phyloP scores from a whole-genome alignment of 2,797 vertebrate species.

The Nothura maculosa region DNA sequence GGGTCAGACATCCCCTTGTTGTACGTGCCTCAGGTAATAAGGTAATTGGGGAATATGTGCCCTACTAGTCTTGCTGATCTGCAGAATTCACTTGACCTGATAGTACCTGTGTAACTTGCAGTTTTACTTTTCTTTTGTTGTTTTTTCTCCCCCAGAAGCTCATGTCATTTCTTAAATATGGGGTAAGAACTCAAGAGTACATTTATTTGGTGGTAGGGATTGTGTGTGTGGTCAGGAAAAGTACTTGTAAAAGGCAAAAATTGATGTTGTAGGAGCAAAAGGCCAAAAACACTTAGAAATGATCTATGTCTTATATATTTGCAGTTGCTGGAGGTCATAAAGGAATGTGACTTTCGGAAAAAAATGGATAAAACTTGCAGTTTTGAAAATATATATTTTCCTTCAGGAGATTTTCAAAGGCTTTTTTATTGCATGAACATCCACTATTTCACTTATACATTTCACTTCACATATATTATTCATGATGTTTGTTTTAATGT shows the following conservation, averaged over 20 bases:
- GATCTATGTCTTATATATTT: conserved; percentile 63
- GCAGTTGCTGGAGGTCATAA: conserved; percentile 54
- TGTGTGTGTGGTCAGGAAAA: conserved; percentile 2
- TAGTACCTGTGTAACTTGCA: background rate
- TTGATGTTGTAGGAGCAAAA: conserved; percentile 52
- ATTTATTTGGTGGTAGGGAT: background rate
- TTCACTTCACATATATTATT: conserved; percentile 75
- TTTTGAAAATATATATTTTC: conserved; percentile 77
- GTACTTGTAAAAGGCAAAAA: conserved; percentile 45
- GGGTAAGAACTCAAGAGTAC: background rate
- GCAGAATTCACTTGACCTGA: background rate
- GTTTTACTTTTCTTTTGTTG: rapidly evolving
- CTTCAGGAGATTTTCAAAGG: conserved; percentile 73
- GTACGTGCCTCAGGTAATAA: background rate
- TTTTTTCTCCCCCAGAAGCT: background rate
- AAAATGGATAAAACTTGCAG: conserved; percentile 52
- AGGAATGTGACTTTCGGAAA: conserved; percentile 43
- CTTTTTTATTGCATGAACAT: conserved; percentile 74
- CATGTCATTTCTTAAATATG: background rate
- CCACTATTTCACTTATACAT: conserved; percentile 60
- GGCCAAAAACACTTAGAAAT: conserved; percentile 64
- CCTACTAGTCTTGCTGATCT: background rate
- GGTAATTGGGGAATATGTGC: background rate
- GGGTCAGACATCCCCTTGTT: background rate
- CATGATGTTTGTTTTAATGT: conserved; percentile 72